Conservation (phyloP, 1,140 invertebrate species). For the Triops longicaudatus region DNA sequence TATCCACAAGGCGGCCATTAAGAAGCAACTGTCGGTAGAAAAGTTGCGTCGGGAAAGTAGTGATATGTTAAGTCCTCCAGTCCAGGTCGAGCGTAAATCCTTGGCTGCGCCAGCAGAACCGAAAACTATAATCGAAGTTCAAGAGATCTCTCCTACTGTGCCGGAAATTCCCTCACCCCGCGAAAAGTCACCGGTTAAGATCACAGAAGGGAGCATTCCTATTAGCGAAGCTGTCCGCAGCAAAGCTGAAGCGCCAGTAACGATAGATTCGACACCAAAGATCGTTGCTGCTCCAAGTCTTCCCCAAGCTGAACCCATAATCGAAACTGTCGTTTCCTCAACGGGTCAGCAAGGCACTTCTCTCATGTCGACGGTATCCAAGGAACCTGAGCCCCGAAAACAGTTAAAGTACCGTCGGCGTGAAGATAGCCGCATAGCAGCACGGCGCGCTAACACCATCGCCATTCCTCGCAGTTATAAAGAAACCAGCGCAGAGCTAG, state of each 20-base stretch:
- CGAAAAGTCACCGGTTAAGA: not conserved
- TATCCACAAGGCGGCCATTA: constrained; percentile 42
- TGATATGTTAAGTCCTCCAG: constrained; percentile 6
- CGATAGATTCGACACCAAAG: no score
- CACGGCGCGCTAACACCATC: not conserved
- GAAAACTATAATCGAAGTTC: not conserved
- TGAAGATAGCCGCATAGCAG: not conserved
- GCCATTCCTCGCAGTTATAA: not conserved
- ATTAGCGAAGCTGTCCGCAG: no score
- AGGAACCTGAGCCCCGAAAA: not conserved
- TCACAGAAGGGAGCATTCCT: not conserved
- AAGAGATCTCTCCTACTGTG: not conserved
- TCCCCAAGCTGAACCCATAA: not conserved
- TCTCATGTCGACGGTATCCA: not conserved
- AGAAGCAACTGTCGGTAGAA: constrained; percentile 40
- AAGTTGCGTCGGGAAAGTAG: not conserved
- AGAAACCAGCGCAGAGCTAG: not conserved
- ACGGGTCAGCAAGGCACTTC: not conserved
- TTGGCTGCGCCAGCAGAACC: not conserved
- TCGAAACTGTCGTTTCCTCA: not conserved
- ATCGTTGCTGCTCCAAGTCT: no score
- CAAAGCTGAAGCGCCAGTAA: no score
- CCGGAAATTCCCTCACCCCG: not conserved
- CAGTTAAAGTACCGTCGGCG: not conserved
- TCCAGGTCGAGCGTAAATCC: not conserved